Conservation (phyloP, 2,113 vertebrate species). For the Odontophorus gujanensis region DNA sequence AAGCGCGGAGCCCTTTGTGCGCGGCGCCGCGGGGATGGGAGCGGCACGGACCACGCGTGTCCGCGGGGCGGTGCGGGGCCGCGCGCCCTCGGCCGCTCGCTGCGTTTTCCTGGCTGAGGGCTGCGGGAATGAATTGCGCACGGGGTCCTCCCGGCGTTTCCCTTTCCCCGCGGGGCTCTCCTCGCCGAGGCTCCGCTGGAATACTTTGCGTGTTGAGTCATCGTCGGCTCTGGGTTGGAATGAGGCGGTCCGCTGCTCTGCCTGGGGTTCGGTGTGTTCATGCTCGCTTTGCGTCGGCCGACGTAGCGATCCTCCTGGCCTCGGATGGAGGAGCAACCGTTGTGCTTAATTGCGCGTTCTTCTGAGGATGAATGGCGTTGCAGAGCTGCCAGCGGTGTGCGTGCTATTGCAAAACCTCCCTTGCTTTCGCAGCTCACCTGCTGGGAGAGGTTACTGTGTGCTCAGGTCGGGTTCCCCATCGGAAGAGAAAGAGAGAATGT, state of each 20-base stretch:
- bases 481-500: not conserved
- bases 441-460: not conserved
- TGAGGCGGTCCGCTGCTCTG: not conserved
- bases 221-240: constrained; percentile 22
- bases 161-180: not conserved
- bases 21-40: no score
- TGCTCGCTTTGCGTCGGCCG: not conserved
- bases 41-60: no score
- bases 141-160: rapidly evolving
- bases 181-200: not conserved
- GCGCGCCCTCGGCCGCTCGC: no score
- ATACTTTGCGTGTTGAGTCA: constrained; percentile 35
- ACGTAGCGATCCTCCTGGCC: not conserved
- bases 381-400: not conserved
- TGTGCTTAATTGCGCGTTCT: not conserved
- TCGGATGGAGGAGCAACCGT: not conserved
- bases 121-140: not conserved
- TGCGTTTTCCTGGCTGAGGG: not conserved
- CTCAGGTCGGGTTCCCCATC: not conserved
- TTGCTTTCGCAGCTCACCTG: not conserved
- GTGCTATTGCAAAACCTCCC: not conserved
- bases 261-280: not conserved
- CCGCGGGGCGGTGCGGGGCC: no score
- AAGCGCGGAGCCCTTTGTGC: no score
- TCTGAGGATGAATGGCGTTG: not conserved